These are phyloP conservation scores for Carterocephalus palaemon DNA, from an alignment of 2,888 invertebrate genomes.

Conservation along the genomic window DNA sequence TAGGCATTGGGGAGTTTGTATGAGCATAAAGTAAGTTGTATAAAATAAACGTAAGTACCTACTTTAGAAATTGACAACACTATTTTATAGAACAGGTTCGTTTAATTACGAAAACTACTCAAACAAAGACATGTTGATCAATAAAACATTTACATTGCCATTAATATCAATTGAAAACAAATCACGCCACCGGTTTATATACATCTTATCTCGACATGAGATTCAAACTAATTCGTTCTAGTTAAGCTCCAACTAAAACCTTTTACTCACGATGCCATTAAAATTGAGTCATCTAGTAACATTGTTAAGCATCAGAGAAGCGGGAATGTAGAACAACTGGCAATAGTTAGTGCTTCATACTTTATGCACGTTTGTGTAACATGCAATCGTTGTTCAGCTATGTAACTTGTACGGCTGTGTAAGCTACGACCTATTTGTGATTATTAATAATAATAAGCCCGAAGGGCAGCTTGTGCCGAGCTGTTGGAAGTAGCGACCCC, in stretches of 20 bases:
- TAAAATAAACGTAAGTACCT: no score
- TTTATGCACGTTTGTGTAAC: conserved; percentile 11
- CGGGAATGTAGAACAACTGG: conserved; percentile 16
- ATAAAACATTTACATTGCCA: neutral
- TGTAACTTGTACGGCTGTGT: neutral
- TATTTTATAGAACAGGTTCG: no score
- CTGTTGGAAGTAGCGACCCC: no score
- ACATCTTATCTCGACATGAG: conserved; percentile 5
- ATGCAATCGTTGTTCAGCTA: neutral
- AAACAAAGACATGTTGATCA: neutral
- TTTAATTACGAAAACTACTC: no score
- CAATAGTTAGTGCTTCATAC: conserved; percentile 19
- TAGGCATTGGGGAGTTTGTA: no score
- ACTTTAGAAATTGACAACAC: no score
- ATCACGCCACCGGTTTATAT: neutral
- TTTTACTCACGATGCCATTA: conserved; percentile 16
- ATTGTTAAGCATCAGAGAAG: conserved; percentile 3
- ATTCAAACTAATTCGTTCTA: conserved; percentile 7
- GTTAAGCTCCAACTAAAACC: conserved; percentile 2
- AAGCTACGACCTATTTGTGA: neutral
- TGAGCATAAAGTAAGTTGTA: no score
- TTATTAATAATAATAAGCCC: neutral
- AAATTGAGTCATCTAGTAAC: conserved; percentile 13
- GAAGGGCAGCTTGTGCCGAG: no score
- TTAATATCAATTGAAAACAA: conserved; percentile 12